Evolutionary conservation across 53 echinoderm and acorn worm genomes (phyloP).

Genomic region (Paracentrotus lividus): DNA sequence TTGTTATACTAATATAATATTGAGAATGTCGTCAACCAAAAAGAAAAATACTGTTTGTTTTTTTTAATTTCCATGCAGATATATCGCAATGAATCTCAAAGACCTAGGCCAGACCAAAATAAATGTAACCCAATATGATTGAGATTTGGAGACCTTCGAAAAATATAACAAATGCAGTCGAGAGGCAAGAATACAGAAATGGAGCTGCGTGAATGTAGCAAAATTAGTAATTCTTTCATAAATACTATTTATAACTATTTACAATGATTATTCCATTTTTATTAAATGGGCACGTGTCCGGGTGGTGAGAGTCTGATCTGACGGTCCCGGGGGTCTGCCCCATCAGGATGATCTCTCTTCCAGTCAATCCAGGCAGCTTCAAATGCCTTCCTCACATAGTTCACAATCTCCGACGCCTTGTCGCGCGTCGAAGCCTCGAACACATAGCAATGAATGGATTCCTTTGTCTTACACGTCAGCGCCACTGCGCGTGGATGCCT

Average conservation of each 20-base stretch:
- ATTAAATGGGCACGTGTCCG: conserved; percentile 46
- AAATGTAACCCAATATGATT: no score
- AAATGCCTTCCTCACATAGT: conserved; percentile 77
- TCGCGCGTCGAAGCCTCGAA: conserved; percentile 75
- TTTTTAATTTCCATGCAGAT: no score
- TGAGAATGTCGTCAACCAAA: no score
- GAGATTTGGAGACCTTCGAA: no score
- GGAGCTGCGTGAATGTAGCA: no score
- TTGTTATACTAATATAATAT: no score
- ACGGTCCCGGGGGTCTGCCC: conserved; percentile 31
- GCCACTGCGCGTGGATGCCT: conserved; percentile 79
- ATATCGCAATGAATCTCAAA: no score
- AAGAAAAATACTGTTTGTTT: no score
- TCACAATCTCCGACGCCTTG: conserved; percentile 78
- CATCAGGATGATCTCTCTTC: conserved; percentile 57
- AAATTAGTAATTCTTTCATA: no score
- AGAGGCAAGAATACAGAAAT: background rate
- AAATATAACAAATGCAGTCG: background rate
- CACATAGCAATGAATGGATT: conserved; percentile 74
- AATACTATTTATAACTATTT: no score
- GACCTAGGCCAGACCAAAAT: no score
- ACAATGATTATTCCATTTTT: background rate
- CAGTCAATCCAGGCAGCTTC: conserved; percentile 82
- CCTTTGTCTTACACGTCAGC: conserved; percentile 73
- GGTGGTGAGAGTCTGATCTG: conserved; percentile 46